Percentiles rank a stretch among this genome's conserved stretches.
Conservation (phyloP, 1,140 invertebrate species). For the Arctopsyche grandis region DNA sequence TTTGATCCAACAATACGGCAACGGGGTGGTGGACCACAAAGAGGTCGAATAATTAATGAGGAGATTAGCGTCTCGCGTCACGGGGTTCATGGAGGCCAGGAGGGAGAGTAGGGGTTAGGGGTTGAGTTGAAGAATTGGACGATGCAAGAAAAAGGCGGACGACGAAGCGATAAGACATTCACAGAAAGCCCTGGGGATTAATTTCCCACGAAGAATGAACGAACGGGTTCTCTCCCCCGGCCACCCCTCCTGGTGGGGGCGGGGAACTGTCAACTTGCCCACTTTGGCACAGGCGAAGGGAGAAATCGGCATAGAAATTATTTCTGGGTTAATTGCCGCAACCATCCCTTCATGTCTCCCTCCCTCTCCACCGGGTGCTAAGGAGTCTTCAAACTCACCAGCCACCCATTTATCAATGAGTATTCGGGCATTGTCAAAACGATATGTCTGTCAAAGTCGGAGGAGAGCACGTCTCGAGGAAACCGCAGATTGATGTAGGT, state of each 20-base stretch:
- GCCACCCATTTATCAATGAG: conserved; percentile 7
- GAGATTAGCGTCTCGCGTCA: neutral
- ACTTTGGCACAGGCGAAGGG: neutral
- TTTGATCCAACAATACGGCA: conserved; percentile 9
- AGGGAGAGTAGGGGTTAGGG: neutral
- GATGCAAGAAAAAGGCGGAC: conserved; percentile 15
- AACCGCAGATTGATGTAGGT: conserved; percentile 30
- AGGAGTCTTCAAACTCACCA: neutral
- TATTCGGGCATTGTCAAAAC: conserved; percentile 24
- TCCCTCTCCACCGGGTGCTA: no score
- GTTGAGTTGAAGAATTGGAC: conserved; percentile 4
- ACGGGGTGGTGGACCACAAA: neutral
- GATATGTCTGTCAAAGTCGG: conserved; percentile 25
- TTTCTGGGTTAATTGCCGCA: conserved; percentile 28
- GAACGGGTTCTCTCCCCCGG: neutral
- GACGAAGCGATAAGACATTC: conserved; percentile 25
- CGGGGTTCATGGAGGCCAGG: neutral
- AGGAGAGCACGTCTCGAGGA: neutral
- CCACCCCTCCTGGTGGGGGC: neutral
- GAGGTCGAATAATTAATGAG: conserved; percentile 20
- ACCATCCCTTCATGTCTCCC: neutral
- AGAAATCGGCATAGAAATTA: conserved; percentile 24
- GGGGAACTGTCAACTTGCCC: neutral
- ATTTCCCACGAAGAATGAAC: conserved; percentile 9
- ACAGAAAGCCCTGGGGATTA: conserved; percentile 15